phyloP scores from a whole-genome alignment of 2,888 invertebrate species.

The Pristionchus entomophagus region DNA sequence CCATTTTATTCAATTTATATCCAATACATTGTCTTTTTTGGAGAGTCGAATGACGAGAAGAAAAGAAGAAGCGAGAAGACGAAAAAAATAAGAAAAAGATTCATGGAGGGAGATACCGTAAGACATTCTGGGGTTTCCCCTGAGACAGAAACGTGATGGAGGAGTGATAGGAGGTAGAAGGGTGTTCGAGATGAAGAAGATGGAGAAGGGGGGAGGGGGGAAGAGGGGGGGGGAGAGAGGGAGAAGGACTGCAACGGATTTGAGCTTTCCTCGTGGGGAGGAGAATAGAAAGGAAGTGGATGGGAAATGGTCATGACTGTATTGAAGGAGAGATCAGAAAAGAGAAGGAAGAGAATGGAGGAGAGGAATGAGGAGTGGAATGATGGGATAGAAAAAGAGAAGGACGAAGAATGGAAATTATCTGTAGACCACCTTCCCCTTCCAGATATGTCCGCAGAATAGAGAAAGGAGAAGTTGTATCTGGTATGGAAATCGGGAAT shows the following conservation, averaged over 20 bases:
- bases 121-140: neutral
- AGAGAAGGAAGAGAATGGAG: neutral
- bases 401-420: neutral
- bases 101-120: neutral
- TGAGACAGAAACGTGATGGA: slow-evolving; percentile 16
- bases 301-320: neutral
- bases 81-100: neutral
- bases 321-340: neutral
- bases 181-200: neutral
- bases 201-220: neutral
- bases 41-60: neutral
- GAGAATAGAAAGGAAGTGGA: slow-evolving; percentile 8
- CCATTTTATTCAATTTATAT: slow-evolving; percentile 42
- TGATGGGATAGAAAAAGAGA: neutral
- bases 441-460: neutral
- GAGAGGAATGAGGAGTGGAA: neutral
- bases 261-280: neutral
- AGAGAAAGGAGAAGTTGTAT: neutral
- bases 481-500: neutral
- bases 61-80: neutral
- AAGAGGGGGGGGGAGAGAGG: neutral
- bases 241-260: neutral
- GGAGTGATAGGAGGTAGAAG: neutral
- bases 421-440: neutral
- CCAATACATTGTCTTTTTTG: slow-evolving; percentile 37